Base-by-base conservation (phyloP, 2,113 vertebrate species). In the Cyprinus carpio region DNA sequence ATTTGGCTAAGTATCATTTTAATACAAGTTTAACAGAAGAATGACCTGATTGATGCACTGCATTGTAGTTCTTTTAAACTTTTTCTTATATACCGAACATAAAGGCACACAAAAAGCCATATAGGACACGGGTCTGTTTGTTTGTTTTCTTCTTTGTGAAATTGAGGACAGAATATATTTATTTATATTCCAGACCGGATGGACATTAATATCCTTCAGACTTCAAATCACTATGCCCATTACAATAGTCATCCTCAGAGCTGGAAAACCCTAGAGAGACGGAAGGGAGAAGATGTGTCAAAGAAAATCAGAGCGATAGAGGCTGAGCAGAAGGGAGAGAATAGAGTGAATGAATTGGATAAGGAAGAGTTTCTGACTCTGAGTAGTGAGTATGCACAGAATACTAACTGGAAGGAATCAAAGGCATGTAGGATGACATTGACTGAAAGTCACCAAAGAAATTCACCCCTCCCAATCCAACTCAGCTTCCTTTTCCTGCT, bases 391-490 rank as follows among this genome's bases (percentile, higher is more conserved):
- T 84, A 75, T 81, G 18, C 65, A 82, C n/a, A 62, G 85, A 85
- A 76, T 75, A 56, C 31, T 34, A 25, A 84, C 31, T 62, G 25
- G 46, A 54, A 31, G 58, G 64, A 75, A 80, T 82, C 31, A 78
- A 75, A 77, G 84, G 37, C 56, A n/a, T 27, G 65, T 82, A 71
- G 71, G n/a, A 13, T 87, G 91, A 91, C 90, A 88, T 89, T 92
- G 90, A 85, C 76, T 89, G 74, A 89, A 91, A 89, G 87, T 91
- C 78, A n/a, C 88, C 86, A 85, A 89, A 89, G 83, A 92, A 89
- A 89, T 92, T 37, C 82, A 58, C 82, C 60, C 20, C 46, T 67
- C 34, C 34, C 46, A 49, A 13, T 54, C 3, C 49, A 8, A 4
- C 49, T 46, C 54, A 20, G 13, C n/a, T 84, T 27, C 54, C 60